Base-by-base conservation (phyloP, 2,113 vertebrate genomes). In the Quiscalus mexicanus region DNA sequence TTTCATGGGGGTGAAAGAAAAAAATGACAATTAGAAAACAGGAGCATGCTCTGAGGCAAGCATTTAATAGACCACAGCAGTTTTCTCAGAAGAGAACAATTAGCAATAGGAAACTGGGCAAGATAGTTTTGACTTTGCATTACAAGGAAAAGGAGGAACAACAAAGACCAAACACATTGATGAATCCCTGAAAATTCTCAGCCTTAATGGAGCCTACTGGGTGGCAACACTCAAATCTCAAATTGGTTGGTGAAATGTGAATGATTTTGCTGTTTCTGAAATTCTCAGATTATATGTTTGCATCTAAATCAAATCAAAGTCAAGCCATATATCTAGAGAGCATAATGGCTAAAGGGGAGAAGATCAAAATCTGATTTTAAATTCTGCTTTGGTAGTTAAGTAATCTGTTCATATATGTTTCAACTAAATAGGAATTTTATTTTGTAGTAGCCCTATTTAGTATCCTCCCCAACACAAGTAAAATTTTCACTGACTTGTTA, bases 1-100 rank as follows among this genome's bases (percentile, higher is more conserved):
- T 99, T 80, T 60, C 77, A 6, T 4, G 39, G 52, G 37, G 41
- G 92, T 21, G 25, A 87, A 67, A 6, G n/a, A 77, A 56, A 13
- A 67, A 55, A 81, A 70, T 7, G 23, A 31, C 68, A 75, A 47
- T 92, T 59, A 90, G 55, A 64, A 79, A 69, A 73, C 10, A 80
- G n/a, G 20, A 91, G 8, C 28, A 39, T 22, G 17, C 10, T 19
- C 62, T 0, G 0, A 68, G 31, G 27, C 9, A 70, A 86, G 10
- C 14, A 41, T 33, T 89, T 68, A 50, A 68, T 4, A 87, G 33
- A 83, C 1, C 3, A 3, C 4, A 80, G 11, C 6, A 53, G 24
- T 47, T 71, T 64, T 86, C 30, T 85, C 73, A 62, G 45, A 93
- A 58, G 8, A 88, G 23, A 44, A 22, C 19, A 75, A 92, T 45